Base-by-base conservation (phyloP, 2,797 vertebrate genomes). In the Lacerta viridis region DNA sequence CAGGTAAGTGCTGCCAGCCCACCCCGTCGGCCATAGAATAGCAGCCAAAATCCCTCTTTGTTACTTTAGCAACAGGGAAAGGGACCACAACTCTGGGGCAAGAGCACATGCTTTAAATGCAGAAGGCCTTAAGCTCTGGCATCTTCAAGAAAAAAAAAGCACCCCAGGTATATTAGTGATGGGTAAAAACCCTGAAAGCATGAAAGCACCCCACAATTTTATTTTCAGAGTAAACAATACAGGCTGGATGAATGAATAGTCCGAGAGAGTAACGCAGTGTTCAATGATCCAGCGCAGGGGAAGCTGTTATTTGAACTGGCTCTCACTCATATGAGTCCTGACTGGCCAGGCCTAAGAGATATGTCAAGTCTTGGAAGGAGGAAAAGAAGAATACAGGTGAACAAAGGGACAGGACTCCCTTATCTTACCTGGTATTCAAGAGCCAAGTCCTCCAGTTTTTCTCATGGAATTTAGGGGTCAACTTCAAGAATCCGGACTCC, bases 381-480 rank as follows among this genome's bases (percentile, higher is more conserved):
- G 1, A 36, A 2, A 18, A 39, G 15, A 1, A 20, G 36, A 17
- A 20, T 46, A 41, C 3, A n/a, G 1, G 4, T 23, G 50, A 55
- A n/a, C 8, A 33, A n/a, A 50, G 80, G 1, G 1, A 17, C 8
- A 77, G 7, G 39, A n/a, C 50, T 7, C 18, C 39, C 33, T 1
- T 2, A 4, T 69, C 93, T 94, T 91, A 99, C 98, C 97, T 98
- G 66, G 97, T 96, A 84, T 97, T 98, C 77, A 97, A 97, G 84
- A 99, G 97, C 98, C 98, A 99, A 69, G 93, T 97, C 78, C 92
- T 98, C 98, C 98, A 99, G 0, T 94, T 98, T 94, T 99, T 99
- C 85, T 95, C 97, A 92, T 98, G 97, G 92, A 97, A 97, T 55
- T 95, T 91, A 4, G 98, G 98, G 50, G 94, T 95, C 72, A 98